Evolutionary conservation across 1,140 invertebrate species (phyloP).

Genomic region (Drosophila athabasca): DNA sequence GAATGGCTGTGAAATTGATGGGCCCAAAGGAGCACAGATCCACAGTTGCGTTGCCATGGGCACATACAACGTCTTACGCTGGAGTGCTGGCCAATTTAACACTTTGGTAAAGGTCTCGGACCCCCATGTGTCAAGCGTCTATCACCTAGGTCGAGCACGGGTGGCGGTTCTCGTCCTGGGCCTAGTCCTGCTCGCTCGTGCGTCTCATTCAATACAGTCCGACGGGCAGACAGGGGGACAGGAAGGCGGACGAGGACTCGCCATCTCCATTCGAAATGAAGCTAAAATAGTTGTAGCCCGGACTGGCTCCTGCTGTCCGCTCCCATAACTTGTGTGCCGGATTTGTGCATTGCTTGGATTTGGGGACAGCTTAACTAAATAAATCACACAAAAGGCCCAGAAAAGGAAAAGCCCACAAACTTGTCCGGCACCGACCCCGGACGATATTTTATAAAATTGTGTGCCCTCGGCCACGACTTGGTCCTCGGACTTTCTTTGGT

Average conservation of each 20-base stretch:
- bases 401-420: conserved; percentile 45
- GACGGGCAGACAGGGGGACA: conserved; percentile 9
- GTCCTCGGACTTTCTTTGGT: conserved; percentile 5
- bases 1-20: conserved; percentile 34
- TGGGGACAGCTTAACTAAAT: conserved; percentile 74
- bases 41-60: conserved; percentile 20
- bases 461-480: not conserved
- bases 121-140: conserved; percentile 72
- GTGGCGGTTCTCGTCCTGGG: conserved; percentile 3
- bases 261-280: conserved; percentile 43
- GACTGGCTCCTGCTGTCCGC: conserved; percentile 21
- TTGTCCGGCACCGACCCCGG: conserved; percentile 37
- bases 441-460: conserved; percentile 50
- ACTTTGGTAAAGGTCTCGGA: conserved; percentile 49
- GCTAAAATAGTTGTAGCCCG: conserved; percentile 37
- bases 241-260: not conserved
- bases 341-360: conserved; percentile 68
- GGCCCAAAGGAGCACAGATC: not conserved
- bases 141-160: conserved; percentile 55
- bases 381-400: conserved; percentile 65
- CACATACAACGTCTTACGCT: conserved; percentile 18
- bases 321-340: conserved; percentile 70
- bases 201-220: conserved; percentile 62
- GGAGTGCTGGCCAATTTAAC: conserved; percentile 60
- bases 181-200: conserved; percentile 60